Evolutionary conservation across 2,888 invertebrate genomes (phyloP).

Genomic region (Kryphioiulus occultus): DNA sequence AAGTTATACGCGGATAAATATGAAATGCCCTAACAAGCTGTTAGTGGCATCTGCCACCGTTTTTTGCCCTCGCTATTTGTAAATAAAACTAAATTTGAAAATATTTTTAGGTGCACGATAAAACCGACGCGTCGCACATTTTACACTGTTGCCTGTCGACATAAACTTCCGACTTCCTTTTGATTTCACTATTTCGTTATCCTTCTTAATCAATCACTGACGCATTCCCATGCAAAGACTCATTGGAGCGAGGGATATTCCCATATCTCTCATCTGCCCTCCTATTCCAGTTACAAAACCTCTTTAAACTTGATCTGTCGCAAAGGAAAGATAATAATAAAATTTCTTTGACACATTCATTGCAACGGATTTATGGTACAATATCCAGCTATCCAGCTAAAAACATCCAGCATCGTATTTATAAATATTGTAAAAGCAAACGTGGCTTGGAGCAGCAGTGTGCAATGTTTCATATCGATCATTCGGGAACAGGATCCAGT

Average conservation of each 20-base stretch:
- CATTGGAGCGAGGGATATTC: not conserved
- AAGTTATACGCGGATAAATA: not conserved
- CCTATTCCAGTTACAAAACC: not conserved
- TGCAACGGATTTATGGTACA: not conserved
- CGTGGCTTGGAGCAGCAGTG: not conserved
- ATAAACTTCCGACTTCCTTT: not conserved
- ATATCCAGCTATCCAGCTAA: not conserved
- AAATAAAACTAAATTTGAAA: slow-evolving; percentile 30
- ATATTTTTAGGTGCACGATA: slow-evolving; percentile 18
- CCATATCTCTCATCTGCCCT: not conserved
- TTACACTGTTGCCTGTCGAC: not conserved
- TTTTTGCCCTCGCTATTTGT: not conserved
- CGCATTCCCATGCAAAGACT: not conserved
- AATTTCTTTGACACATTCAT: not conserved
- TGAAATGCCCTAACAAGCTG: slow-evolving; percentile 17
- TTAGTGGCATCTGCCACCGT: not conserved
- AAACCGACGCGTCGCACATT: not conserved
- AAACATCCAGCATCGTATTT: not conserved
- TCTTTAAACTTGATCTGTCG: not conserved
- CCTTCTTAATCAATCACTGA: not conserved
- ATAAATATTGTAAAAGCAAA: slow-evolving; percentile 11
- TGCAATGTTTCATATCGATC: not conserved
- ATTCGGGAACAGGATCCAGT: not conserved
- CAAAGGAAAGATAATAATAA: not conserved
- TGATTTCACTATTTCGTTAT: not conserved